A percentile compares a stretch with the other conserved stretches of the same genome.
phyloP scores from a whole-genome alignment of 1,140 invertebrate genomes.

The Antheraea mylitta region DNA sequence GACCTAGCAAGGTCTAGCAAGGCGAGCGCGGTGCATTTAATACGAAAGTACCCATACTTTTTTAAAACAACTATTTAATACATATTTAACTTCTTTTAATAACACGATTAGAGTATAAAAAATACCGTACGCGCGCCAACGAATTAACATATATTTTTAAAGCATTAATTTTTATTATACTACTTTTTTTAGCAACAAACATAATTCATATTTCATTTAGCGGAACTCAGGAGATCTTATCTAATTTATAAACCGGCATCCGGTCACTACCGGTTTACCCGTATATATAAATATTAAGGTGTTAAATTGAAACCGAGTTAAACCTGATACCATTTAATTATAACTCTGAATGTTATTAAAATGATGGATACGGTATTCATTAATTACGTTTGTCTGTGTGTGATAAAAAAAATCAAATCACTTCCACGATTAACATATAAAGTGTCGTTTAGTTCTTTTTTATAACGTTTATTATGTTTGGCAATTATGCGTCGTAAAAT shows the following conservation, averaged over 20 bases:
- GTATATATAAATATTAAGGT: constrained; percentile 4
- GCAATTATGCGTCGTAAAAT: constrained; percentile 21
- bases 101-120: too few species aligned
- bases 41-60: too few species aligned
- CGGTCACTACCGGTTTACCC: constrained; percentile 8
- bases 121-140: background rate
- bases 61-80: too few species aligned
- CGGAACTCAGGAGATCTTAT: background rate
- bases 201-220: background rate
- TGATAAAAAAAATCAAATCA: constrained; percentile 12
- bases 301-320: constrained; percentile 4
- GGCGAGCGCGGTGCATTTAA: too few species aligned
- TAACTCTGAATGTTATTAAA: background rate
- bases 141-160: constrained; percentile 1
- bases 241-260: constrained; percentile 5
- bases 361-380: constrained; percentile 18
- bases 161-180: background rate
- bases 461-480: constrained; percentile 14
- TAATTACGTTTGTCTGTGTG: constrained; percentile 9
- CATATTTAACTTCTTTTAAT: too few species aligned
- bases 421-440: constrained; percentile 23
- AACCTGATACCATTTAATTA: background rate
- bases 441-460: constrained; percentile 23
- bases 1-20: too few species aligned
- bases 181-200: background rate